Conservation (phyloP, 2,797 vertebrate genomes). For the Hippocampus kuda region DNA sequence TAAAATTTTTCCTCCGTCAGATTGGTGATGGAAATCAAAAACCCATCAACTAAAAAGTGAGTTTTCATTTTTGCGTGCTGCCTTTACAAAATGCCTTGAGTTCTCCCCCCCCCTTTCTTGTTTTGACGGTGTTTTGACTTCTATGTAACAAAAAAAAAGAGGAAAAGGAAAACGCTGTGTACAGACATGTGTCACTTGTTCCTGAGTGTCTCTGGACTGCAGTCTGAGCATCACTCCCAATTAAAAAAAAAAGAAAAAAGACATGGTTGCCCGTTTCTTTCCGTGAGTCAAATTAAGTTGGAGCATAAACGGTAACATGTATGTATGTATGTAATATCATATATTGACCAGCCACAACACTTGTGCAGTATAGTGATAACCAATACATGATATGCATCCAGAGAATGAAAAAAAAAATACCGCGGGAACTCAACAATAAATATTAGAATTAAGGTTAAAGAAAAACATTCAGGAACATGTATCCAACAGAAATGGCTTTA, state of each 20-base stretch:
- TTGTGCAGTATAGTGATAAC: background rate
- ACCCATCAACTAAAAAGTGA: slow-evolving; percentile 22
- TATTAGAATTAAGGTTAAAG: background rate
- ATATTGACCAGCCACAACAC: background rate
- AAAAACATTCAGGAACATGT: slow-evolving; percentile 2
- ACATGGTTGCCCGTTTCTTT: background rate
- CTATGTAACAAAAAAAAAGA: slow-evolving; percentile 48
- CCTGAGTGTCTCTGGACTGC: slow-evolving; percentile 66
- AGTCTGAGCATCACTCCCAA: slow-evolving; percentile 63
- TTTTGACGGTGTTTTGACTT: slow-evolving; percentile 22
- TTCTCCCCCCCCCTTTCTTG: slow-evolving; percentile 46
- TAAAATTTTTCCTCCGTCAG: slow-evolving; percentile 18
- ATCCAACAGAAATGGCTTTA: slow-evolving; percentile 30
- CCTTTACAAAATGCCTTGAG: slow-evolving; percentile 36
- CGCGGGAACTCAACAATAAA: no score
- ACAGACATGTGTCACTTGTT: slow-evolving; percentile 65
- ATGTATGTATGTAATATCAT: no score
- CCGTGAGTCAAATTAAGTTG: background rate
- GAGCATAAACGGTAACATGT: background rate
- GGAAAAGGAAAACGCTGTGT: slow-evolving; percentile 26
- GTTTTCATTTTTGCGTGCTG: slow-evolving; percentile 40
- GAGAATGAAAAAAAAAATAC: no score
- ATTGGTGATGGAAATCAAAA: slow-evolving; percentile 17
- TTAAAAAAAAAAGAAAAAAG: slow-evolving; percentile 38
- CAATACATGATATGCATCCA: no score